A percentile compares a stretch with the other conserved stretches of the same genome.
phyloP scores from a whole-genome alignment of 2,113 vertebrate species.

The Podarcis cretensis region DNA sequence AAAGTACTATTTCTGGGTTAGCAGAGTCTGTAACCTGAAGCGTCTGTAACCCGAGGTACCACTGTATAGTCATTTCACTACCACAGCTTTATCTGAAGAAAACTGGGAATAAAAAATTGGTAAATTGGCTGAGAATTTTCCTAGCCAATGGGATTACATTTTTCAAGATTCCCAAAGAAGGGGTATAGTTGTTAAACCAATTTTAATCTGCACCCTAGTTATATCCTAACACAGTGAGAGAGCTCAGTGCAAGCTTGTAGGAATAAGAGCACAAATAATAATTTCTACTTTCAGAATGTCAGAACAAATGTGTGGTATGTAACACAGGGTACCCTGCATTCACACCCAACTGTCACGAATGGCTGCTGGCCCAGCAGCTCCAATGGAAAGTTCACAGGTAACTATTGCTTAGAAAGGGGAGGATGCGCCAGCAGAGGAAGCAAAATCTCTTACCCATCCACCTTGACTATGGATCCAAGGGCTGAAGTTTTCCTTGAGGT shows the following conservation, averaged over 20 bases:
- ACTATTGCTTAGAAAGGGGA: neutral
- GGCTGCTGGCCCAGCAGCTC: too few species aligned
- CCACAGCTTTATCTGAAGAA: neutral
- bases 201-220: neutral
- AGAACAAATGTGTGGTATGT: neutral
- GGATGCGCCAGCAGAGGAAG: neutral
- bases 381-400: too few species aligned
- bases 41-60: too few species aligned
- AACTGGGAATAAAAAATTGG: neutral
- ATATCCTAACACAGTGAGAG: neutral
- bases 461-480: conserved; percentile 80
- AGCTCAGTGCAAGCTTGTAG: neutral
- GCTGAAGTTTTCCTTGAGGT: conserved; percentile 80
- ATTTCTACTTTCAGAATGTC: neutral
- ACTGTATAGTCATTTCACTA: too few species aligned
- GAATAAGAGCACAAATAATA: neutral
- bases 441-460: conserved; percentile 79
- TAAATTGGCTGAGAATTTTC: neutral
- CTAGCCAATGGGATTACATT: neutral
- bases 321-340: neutral
- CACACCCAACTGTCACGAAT: neutral
- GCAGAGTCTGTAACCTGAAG: too few species aligned
- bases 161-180: neutral
- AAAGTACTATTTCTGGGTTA: too few species aligned
- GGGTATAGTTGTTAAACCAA: neutral